Base-by-base conservation (phyloP, 1,140 invertebrate species). In the Drosophila parvula region DNA sequence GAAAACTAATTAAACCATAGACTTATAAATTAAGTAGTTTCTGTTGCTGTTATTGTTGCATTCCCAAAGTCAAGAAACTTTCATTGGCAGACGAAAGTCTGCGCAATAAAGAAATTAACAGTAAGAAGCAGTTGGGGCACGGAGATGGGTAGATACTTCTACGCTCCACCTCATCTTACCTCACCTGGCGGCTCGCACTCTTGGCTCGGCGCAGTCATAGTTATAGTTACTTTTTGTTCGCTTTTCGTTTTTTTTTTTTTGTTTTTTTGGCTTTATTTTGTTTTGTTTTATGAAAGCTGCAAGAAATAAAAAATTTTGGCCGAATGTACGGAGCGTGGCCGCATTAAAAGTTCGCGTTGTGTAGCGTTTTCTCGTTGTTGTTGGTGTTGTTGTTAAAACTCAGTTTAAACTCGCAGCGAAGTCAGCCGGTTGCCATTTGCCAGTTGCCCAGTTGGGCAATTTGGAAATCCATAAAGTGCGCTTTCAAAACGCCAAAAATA, bases 71-170 rank as follows among this genome's bases (percentile, higher is more conserved):
- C 67, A 83, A 83, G 77, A 88, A 88, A 88, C 79, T 88, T 86
- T 88, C 83, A 73, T 88, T 88, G 47, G 56, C 68, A 79, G 84
- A 83, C 84, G 79, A 89, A 89, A 89, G 83, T 88, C 65, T 64
- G 60, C 40, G 68, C 80, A 70, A 74, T 83, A 79, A 83, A 83
- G 79, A 88, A 86, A 88, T 79, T 82, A 88, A 88, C 76, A 79
- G 76, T 81, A 74, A 81, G 64, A 78, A 69, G 60, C 28, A 9
- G 53, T n/a, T 36, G n/a, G 10, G 59, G 14, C 18, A 45, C 18
- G 16, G 22, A 32, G 43, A 16, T 38, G 43, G 22, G 12, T 43
- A 43, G 62, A 67, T 41, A 67, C 65, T 59, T 59, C 69, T 71
- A 59, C 68, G 68, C 53, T 67, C 62, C 65, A 51, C 65, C 65